A percentile compares a stretch with the other conserved stretches of the same genome.
phyloP scores from a whole-genome alignment of 2,888 invertebrate species.

The Drosophila suboccidentalis region DNA sequence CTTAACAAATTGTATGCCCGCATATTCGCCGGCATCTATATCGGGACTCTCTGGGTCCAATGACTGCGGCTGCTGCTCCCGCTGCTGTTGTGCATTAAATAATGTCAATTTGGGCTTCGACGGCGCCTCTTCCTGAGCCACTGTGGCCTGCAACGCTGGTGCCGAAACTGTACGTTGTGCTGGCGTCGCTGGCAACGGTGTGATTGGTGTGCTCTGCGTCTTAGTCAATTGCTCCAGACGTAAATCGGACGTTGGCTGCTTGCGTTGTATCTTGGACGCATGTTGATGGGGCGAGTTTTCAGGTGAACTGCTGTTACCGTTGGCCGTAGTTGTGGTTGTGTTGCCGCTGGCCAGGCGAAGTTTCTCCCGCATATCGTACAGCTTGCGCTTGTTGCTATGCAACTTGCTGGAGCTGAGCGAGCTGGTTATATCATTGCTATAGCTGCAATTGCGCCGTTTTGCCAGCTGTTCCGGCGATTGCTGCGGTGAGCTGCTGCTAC shows the following conservation, averaged over 20 bases:
- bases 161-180: conserved; percentile 47
- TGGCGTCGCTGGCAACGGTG: conserved; percentile 46
- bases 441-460: conserved; percentile 82
- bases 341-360: conserved; percentile 17
- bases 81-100: conserved; percentile 73
- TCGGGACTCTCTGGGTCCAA: conserved; percentile 46
- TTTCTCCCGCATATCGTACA: conserved; percentile 53
- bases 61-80: conserved; percentile 15
- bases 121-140: neutral
- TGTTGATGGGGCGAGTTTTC: conserved; percentile 54
- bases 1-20: conserved; percentile 84
- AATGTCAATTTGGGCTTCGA: conserved; percentile 82
- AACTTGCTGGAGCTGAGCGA: conserved; percentile 84
- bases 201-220: conserved; percentile 56
- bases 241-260: conserved; percentile 38
- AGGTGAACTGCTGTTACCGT: conserved; percentile 45
- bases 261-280: conserved; percentile 67
- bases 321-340: conserved; percentile 19
- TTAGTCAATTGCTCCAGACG: conserved; percentile 44
- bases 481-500: conserved; percentile 40
- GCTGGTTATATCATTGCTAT: conserved; percentile 84
- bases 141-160: conserved; percentile 18
- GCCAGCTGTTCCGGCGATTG: conserved; percentile 81
- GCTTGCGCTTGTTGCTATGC: conserved; percentile 75
- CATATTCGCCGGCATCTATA: conserved; percentile 66